A percentile compares a stretch with the other conserved stretches of the same genome.
phyloP scores from a whole-genome alignment of 64 coral and sea anemone genomes.

The Pocillopora verrucosa region DNA sequence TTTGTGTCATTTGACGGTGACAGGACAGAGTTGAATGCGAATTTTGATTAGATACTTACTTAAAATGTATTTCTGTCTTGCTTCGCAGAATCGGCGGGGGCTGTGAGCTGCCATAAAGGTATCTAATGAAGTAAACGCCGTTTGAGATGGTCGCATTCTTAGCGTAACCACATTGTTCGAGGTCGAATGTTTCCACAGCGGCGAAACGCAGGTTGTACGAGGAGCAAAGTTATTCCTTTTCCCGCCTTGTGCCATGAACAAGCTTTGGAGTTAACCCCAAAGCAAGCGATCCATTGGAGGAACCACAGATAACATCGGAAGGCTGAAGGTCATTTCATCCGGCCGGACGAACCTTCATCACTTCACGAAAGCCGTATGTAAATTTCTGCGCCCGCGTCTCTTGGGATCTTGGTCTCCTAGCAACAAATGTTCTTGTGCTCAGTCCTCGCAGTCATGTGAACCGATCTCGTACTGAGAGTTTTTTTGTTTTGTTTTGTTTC shows the following conservation, averaged over 20 bases:
- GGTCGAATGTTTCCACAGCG: conserved; percentile 87
- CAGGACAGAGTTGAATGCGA: background rate
- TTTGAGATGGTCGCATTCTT: conserved; percentile 79
- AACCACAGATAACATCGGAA: background rate
- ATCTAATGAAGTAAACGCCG: conserved; percentile 82
- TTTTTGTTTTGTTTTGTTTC: too few species aligned
- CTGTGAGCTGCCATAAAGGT: conserved; percentile 96
- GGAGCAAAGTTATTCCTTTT: conserved; percentile 63
- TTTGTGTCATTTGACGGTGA: background rate
- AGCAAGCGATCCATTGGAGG: conserved; percentile 4
- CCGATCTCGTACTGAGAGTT: background rate
- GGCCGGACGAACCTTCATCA: background rate
- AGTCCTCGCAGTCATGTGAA: background rate
- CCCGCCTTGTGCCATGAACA: conserved; percentile 78
- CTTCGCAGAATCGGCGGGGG: conserved; percentile 87
- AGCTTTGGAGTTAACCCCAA: conserved; percentile 52
- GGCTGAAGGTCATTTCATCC: background rate
- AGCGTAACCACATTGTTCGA: conserved; percentile 77
- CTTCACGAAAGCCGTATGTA: background rate
- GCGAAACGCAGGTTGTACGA: conserved; percentile 64
- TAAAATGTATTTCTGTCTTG: conserved; percentile 90
- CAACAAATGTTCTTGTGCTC: conserved; percentile 19
- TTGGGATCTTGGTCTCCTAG: conserved; percentile 55
- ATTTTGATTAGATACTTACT: conserved; percentile 44
- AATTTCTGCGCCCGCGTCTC: conserved; percentile 50